Evolutionary conservation across 2,888 invertebrate genomes (phyloP).

Genomic region (Amiota minor): DNA sequence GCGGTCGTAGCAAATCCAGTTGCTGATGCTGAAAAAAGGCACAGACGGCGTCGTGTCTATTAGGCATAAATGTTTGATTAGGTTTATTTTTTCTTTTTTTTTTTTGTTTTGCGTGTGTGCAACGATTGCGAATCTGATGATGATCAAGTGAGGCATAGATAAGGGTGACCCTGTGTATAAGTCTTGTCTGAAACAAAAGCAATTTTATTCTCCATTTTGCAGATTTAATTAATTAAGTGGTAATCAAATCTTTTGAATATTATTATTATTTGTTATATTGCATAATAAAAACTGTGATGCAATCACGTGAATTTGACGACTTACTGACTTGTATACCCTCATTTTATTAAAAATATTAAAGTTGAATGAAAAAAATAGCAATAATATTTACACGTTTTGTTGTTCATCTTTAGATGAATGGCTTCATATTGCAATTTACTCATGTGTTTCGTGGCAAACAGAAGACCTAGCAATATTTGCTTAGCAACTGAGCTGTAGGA

Average conservation of each 20-base stretch:
- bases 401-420: too few relatives aligned
- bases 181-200: too few relatives aligned
- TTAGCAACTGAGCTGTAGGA: too few relatives aligned
- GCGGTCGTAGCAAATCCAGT: not conserved
- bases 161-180: slow-evolving; percentile 37
- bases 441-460: too few relatives aligned
- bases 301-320: too few relatives aligned
- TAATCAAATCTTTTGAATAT: not conserved
- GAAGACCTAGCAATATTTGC: too few relatives aligned
- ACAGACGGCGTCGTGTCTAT: slow-evolving; percentile 46
- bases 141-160: slow-evolving; percentile 32
- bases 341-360: too few relatives aligned
- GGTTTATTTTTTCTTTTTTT: slow-evolving; percentile 43
- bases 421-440: too few relatives aligned
- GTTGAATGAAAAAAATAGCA: too few relatives aligned
- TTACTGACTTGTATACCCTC: too few relatives aligned
- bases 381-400: too few relatives aligned
- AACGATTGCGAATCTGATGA: not conserved
- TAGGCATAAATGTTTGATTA: slow-evolving; percentile 61
- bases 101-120: slow-evolving; percentile 49
- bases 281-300: not conserved
- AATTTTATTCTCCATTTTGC: not conserved
- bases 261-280: not conserved
- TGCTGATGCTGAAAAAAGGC: slow-evolving; percentile 16
- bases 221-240: slow-evolving; percentile 22